Base-by-base conservation (phyloP, 2,113 vertebrate genomes). In the Fukomys damarensis region DNA sequence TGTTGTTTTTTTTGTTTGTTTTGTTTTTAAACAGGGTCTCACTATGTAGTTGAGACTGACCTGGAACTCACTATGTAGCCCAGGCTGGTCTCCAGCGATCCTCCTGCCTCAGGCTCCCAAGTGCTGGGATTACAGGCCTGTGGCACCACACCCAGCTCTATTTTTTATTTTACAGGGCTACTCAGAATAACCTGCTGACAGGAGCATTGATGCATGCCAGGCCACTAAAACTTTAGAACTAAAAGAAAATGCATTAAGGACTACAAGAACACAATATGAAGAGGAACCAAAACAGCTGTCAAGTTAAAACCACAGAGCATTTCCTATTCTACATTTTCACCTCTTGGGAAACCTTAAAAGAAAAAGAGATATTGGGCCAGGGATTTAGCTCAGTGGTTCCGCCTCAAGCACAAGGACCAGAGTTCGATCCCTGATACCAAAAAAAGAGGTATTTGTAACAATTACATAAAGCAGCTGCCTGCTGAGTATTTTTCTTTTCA, bases 131-230 rank as follows among this genome's bases (percentile, higher is more conserved):
- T n/a, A n/a, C n/a, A n/a, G n/a, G n/a, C n/a, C n/a, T n/a, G n/a
- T n/a, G n/a, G n/a, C n/a, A n/a, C n/a, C n/a, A n/a, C n/a, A n/a
- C n/a, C n/a, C n/a, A n/a, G n/a, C n/a, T 54, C 65, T 66, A 30
- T 35, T 68, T 86, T 86, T 81, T 61, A 85, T 89, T 90, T 82
- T 83, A 86, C n/a, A 93, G 32, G 85, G 49, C 81, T 93, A 46
- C 30, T 82, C 32, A 86, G 58, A 58, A 89, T 74, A 80, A 80
- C 30, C 28, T 74, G 87, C 6, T 76, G 46, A 85, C 72, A 88
- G 14, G 76, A 82, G 38, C 66, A 85, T 86, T 90, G 85, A 81
- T 38, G 89, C 12, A 52, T 2, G 49, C 28, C 86, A 86, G 52
- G 35, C 38, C 32, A 86, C 35, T 81, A 90, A 81, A 88, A 83